phyloP scores from a whole-genome alignment of 53 echinoderm and acorn worm genomes.

The Actinopyga echinites region DNA sequence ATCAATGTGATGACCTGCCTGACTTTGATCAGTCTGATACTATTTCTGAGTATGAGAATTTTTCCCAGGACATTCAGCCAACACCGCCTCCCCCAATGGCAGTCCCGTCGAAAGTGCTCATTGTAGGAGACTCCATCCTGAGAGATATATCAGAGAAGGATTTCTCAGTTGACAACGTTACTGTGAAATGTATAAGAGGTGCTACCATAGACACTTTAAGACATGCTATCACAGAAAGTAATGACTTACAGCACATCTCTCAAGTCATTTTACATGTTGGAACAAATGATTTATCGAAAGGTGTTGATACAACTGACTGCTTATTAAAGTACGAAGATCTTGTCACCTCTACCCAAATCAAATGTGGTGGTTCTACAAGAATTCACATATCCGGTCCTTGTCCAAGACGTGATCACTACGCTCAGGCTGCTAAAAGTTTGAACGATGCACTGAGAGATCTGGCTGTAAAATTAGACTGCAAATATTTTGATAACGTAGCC shows the following conservation, averaged over 20 bases:
- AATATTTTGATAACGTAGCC: conserved; percentile 15
- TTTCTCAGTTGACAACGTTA: conserved; percentile 1
- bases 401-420: not conserved
- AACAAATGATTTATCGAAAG: conserved; percentile 12
- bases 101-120: not conserved
- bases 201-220: conserved; percentile 18
- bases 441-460: not conserved
- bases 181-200: conserved; percentile 12
- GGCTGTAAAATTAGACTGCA: conserved; percentile 6
- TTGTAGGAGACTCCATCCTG: conserved; percentile 12
- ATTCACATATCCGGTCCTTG: conserved; percentile 7
- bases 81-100: not conserved
- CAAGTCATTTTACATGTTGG: conserved; percentile 26
- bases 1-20: not conserved
- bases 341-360: conserved; percentile 1
- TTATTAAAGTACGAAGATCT: conserved; percentile 12
- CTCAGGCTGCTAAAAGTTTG: not conserved
- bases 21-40: not conserved
- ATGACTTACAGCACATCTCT: not conserved
- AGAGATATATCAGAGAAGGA: conserved; percentile 15
- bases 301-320: not conserved
- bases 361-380: conserved; percentile 2
- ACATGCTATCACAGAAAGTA: conserved; percentile 10
- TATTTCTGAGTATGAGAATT: not conserved
- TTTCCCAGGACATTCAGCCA: not conserved